Percentiles rank a stretch among this genome's conserved stretches.
Evolutionary conservation across 1,140 invertebrate genomes (phyloP).

Genomic region (Bombus pyrosoma): DNA sequence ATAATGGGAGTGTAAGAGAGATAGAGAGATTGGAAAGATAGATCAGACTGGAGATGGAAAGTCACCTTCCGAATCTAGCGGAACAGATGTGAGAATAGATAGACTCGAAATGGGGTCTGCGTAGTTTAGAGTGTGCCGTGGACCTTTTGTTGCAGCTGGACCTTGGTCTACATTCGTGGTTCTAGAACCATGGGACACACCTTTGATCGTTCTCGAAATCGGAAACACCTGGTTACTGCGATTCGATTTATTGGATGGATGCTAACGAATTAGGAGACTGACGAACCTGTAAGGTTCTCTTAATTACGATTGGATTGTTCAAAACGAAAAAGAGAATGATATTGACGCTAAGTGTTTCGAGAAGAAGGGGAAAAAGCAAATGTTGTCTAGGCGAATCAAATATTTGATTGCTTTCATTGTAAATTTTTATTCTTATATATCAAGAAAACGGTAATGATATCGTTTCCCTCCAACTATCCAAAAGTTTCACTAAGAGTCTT

Average conservation of each 20-base stretch:
- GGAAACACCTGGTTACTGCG: slow-evolving; percentile 60
- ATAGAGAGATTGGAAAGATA: neutral
- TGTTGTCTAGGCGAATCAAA: neutral
- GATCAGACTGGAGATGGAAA: slow-evolving; percentile 42
- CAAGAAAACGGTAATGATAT: no score
- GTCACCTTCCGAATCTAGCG: slow-evolving; percentile 48
- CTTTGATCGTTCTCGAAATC: slow-evolving; percentile 57
- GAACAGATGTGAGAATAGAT: slow-evolving; percentile 57
- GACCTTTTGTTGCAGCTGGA: slow-evolving; percentile 59
- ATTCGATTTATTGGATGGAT: slow-evolving; percentile 30
- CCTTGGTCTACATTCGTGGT: slow-evolving; percentile 61
- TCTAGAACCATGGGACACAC: slow-evolving; percentile 47
- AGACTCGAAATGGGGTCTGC: slow-evolving; percentile 25
- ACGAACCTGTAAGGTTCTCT: neutral
- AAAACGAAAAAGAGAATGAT: neutral
- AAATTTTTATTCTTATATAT: no score
- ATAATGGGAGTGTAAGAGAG: neutral
- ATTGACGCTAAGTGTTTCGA: no score
- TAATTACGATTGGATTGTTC: neutral
- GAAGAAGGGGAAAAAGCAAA: neutral
- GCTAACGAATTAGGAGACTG: neutral
- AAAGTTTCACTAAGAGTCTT: no score
- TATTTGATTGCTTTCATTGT: neutral
- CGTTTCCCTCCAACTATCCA: no score
- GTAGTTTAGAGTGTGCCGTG: slow-evolving; percentile 18